Evolutionary conservation across 2,113 vertebrate genomes (phyloP).

Genomic region (Haemorhous mexicanus): DNA sequence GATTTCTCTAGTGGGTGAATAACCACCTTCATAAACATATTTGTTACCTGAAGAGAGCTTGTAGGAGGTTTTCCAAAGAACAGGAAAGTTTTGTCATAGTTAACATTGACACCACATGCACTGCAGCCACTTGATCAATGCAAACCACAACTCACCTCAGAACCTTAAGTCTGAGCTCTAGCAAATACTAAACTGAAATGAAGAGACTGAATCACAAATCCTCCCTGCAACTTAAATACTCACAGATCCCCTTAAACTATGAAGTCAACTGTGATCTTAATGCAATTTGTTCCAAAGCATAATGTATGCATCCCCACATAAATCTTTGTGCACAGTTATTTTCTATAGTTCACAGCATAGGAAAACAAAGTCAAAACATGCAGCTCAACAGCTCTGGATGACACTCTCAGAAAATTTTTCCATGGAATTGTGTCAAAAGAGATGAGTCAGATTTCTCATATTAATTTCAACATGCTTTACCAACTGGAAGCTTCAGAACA

Average conservation of each 20-base stretch:
- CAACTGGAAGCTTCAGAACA: not conserved
- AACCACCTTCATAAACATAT: not conserved
- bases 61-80: not conserved
- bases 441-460: not conserved
- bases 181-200: not conserved
- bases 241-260: not conserved
- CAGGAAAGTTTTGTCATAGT: not conserved
- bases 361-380: not conserved
- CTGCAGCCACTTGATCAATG: not conserved
- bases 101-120: not conserved
- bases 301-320: not conserved
- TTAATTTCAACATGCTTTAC: not conserved
- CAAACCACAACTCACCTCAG: not conserved
- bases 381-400: not conserved
- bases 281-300: not conserved
- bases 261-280: not conserved
- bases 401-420: not conserved
- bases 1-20: not conserved
- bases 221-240: not conserved
- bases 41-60: not conserved
- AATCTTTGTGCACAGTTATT: not conserved
- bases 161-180: not conserved
- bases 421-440: not conserved
- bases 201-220: not conserved
- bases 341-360: not conserved